phyloP scores from a whole-genome alignment of 2,797 vertebrate species.

The Falco naumanni region DNA sequence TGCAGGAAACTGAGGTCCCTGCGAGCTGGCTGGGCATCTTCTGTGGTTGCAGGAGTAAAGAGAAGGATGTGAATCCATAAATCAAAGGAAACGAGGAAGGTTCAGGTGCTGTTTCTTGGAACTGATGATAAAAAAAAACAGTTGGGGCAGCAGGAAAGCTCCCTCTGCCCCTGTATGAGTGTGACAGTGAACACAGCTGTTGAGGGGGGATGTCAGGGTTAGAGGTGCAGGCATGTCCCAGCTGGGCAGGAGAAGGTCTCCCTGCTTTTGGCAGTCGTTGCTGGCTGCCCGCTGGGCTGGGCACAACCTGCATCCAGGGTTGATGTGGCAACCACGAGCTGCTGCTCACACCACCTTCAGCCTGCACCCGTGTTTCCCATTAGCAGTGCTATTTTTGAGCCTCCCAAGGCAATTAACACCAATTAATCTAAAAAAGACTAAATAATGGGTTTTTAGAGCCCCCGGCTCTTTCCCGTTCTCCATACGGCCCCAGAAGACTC shows the following conservation, averaged over 20 bases:
- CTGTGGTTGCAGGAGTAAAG: accelerated
- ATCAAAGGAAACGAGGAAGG: background rate
- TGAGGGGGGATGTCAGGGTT: background rate
- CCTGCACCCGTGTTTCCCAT: background rate
- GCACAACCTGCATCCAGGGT: background rate
- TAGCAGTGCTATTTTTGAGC: constrained; percentile 40
- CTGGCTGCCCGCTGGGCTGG: background rate
- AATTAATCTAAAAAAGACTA: constrained; percentile 35
- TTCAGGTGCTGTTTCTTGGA: background rate
- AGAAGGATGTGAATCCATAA: background rate
- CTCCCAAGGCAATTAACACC: constrained; percentile 54
- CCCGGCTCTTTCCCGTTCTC: background rate
- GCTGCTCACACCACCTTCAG: constrained; percentile 5
- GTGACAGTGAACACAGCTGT: background rate
- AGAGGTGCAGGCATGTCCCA: background rate
- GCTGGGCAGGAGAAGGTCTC: background rate
- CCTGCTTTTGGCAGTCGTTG: background rate
- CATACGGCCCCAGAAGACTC: background rate
- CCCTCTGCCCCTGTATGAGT: background rate
- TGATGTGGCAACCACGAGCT: accelerated
- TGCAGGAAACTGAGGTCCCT: background rate
- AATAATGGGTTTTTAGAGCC: background rate
- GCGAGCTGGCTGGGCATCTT: background rate
- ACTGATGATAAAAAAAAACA: background rate
- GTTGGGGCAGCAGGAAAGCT: accelerated